Base-by-base conservation (phyloP, 2,797 vertebrate genomes). In the Gymnoscopelus microlampas region DNA sequence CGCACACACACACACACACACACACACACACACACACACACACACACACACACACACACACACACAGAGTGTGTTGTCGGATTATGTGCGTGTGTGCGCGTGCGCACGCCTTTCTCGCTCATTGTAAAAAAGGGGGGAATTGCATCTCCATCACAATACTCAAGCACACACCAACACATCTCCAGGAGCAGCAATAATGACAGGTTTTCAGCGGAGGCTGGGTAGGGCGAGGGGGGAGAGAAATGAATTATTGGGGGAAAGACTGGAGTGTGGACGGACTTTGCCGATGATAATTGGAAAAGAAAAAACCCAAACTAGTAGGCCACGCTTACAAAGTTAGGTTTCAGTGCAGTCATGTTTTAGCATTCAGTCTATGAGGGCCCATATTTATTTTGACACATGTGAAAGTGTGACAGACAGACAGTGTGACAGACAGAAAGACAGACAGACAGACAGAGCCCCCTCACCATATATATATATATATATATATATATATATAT, bases 1-100 rank as follows among this genome's bases (percentile, higher is more conserved):
- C 63, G 12, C 55, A 59, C 55, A 10, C 55, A 57, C 7, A 69
- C 65, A 69, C 67, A 69, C 65, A 69, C 67, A 47, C 11, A 58
- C 26, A 35, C 35, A 56, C 19, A 4, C 51, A n/a, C 14, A 53
- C n/a, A 53, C 51, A 7, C 51, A 53, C 51, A 53, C 26, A 53
- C 58, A 66, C 50, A 15, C 11, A 2, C 63, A 15, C 54, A 61
- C 54, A n/a, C 54, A 56, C 6, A 59, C 62, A 68, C 73, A 71
- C 67, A 68, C 64, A 48, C 56, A 14, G 56, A 19, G 19, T 19
- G 19, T 19, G 19, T 19, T 19, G 19, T 19, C 19, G 19, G 19
- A 54, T 47, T 60, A 19, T 65, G 49, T 55, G n/a, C 29, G 32
- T 55, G 51, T 71, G 49, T 55, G n/a, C 29, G 32, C 51, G 51